phyloP scores from a whole-genome alignment of 2,113 vertebrate species.

The Hepsetus odoe region DNA sequence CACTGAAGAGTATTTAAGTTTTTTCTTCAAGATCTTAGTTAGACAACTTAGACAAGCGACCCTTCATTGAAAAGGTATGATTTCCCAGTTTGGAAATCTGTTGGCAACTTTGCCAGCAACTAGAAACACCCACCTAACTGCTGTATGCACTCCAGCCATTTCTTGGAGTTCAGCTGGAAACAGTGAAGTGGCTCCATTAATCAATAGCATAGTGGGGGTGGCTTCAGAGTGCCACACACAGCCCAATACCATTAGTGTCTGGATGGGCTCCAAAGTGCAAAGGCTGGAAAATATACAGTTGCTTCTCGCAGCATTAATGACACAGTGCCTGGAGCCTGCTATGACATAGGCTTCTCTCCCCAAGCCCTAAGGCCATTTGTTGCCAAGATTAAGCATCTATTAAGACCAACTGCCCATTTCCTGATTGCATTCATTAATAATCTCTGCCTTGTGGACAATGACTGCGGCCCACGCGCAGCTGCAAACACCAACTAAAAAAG shows the following conservation, averaged over 20 bases:
- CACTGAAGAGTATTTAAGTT: too few relatives aligned
- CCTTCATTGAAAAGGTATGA: too few relatives aligned
- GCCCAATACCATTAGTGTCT: conserved; percentile 55
- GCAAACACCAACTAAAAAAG: conserved; percentile 35
- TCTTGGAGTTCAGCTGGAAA: neutral
- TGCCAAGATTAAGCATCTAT: conserved; percentile 58
- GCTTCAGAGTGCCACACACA: conserved; percentile 15
- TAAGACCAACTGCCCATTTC: conserved; percentile 57
- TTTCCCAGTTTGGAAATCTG: neutral
- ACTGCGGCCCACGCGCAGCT: conserved; percentile 42
- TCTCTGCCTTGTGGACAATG: conserved; percentile 22
- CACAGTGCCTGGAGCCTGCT: conserved; percentile 22
- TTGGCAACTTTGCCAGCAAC: neutral
- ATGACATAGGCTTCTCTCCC: conserved; percentile 24
- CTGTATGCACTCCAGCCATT: neutral
- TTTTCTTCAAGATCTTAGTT: neutral
- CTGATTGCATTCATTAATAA: conserved; percentile 60
- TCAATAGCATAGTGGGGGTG: conserved; percentile 22
- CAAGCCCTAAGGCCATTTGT: conserved; percentile 37
- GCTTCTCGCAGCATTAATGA: conserved; percentile 39
- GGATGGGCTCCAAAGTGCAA: conserved; percentile 47
- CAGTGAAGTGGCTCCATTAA: conserved; percentile 13
- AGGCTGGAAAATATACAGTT: conserved; percentile 45
- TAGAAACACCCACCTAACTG: neutral
- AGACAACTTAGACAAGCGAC: neutral